phyloP scores from a whole-genome alignment of 2,113 vertebrate genomes.

The Anolis sagrei region DNA sequence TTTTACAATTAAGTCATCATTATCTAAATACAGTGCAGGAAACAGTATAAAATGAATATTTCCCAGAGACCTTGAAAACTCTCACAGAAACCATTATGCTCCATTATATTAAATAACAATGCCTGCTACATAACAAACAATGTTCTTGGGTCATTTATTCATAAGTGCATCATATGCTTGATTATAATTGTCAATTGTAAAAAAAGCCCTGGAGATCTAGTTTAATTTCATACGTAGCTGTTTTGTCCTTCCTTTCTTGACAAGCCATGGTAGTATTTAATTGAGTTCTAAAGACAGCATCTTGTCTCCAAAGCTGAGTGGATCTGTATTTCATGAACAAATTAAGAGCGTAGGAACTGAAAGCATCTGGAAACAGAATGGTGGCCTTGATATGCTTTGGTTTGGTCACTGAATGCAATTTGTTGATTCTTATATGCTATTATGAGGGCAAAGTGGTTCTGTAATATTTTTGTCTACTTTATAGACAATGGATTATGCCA shows the following conservation, averaged over 20 bases:
- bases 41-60: neutral
- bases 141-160: neutral
- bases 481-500: neutral
- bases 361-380: neutral
- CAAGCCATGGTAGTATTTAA: neutral
- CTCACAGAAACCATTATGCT: neutral
- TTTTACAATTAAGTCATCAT: neutral
- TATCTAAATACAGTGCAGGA: neutral
- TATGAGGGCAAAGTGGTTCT: neutral
- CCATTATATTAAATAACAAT: neutral
- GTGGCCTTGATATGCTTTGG: too few species aligned
- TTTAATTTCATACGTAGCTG: neutral
- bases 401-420: neutral
- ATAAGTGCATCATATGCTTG: neutral
- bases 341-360: neutral
- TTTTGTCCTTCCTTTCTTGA: neutral
- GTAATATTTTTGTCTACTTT: neutral
- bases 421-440: neutral
- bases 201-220: neutral
- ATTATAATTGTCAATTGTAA: neutral
- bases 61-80: neutral
- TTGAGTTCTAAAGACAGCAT: neutral
- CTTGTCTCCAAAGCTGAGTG: neutral
- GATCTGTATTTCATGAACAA: neutral
- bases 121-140: neutral